Evolutionary conservation across 2,888 invertebrate species (phyloP), one percentile per base, ranked within the genome.

Genomic region (Altica lythri): DNA sequence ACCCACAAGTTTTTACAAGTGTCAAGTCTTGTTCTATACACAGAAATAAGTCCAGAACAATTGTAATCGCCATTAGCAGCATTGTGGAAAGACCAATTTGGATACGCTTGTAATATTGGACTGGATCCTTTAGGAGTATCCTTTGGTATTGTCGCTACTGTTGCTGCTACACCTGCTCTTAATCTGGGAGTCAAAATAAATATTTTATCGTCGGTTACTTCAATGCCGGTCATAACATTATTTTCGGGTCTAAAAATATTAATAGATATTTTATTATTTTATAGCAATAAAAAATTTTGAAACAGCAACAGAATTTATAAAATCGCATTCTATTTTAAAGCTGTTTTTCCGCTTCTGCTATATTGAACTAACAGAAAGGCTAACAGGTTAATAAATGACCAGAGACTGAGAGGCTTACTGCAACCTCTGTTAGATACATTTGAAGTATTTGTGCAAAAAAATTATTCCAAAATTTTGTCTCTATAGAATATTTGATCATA

Each of bases 1-100:
- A 75, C 76, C 92, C 92, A 92, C 2, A 92, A 78, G 13, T 92
- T 80, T 73, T 90, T 88, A 76, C 92, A 92, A 9, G 86, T 83
- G 73, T 92, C 92, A 18, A 85, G 79, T 10, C 86, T 82, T 27
- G 86, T 74, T 13, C 92, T 81, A 78, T 92, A 92, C 34, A 90
- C 90, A 0, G 91, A 91, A 46, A 90, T 83, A 16, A 92, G 73
- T 0, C 87, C 86, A 10, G 86, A 84, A 72, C 92, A 92, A 71
- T 85, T 83, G 76, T 88, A 90, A 71, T 85, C 83, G 0, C 84
- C 84, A 12, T 81, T 82, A 0, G 86, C 88, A 0, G 87, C 86
- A 0, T 80, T 79, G 65, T 92, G 90, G 81, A 85, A 90, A 0
- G 87, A 85, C 76, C 77, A 76, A 56, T 74, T 67, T 1, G 77